Conservation (phyloP, 2,113 vertebrate species). For the Misgurnus mizolepis region DNA sequence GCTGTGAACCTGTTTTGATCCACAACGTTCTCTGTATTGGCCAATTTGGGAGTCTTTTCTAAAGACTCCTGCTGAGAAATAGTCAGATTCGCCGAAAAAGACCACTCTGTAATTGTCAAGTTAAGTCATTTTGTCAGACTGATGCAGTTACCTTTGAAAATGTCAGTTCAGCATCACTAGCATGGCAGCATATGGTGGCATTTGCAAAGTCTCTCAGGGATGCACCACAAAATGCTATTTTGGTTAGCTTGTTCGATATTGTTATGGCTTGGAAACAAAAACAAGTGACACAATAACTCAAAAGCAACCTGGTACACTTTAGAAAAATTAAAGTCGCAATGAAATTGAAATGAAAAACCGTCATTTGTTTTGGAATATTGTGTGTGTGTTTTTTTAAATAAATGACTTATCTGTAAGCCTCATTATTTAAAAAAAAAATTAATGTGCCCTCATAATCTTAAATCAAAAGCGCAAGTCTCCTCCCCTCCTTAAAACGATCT, state of each 20-base stretch:
- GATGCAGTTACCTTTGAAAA: slow-evolving; percentile 39
- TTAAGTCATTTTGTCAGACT: slow-evolving; percentile 19
- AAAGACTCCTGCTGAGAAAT: slow-evolving; percentile 15
- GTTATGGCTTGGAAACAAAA: not conserved
- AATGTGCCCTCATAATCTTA: too few relatives aligned
- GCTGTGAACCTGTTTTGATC: not conserved
- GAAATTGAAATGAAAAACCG: too few relatives aligned
- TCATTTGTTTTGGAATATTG: too few relatives aligned
- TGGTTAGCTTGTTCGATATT: not conserved
- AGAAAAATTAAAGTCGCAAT: not conserved
- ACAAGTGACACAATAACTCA: not conserved
- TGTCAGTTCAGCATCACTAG: slow-evolving; percentile 39
- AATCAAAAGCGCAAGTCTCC: too few relatives aligned
- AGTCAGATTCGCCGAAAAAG: slow-evolving; percentile 16
- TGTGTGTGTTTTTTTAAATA: too few relatives aligned
- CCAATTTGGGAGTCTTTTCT: not conserved
- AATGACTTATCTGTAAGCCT: too few relatives aligned
- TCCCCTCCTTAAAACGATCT: too few relatives aligned
- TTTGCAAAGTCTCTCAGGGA: slow-evolving; percentile 28
- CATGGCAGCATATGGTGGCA: slow-evolving; percentile 26
- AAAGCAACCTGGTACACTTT: not conserved
- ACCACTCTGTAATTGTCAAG: slow-evolving; percentile 45
- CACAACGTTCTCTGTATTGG: not conserved
- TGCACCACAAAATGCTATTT: slow-evolving; percentile 11
- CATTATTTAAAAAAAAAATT: too few relatives aligned